Percentiles rank a stretch among this genome's conserved stretches.
Conservation (phyloP, 2,888 invertebrate genomes). For the Tortricodes alternella region DNA sequence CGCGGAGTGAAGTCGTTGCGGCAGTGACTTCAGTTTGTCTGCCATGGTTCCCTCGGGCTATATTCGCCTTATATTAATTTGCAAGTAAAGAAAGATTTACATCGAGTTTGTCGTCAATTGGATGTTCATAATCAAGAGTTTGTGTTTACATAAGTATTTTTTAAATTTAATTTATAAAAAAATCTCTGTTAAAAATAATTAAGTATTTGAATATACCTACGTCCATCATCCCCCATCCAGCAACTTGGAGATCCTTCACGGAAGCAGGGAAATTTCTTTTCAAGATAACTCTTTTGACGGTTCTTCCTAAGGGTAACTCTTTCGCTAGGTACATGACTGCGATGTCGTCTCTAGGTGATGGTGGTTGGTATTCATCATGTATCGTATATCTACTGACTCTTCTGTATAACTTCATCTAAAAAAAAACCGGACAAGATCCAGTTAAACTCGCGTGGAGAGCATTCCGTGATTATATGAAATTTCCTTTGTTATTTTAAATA, state of each 20-base stretch:
- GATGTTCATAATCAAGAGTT: too few species aligned
- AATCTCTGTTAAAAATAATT: constrained; percentile 4
- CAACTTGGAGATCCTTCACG: constrained; percentile 3
- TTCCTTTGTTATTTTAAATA: too few species aligned
- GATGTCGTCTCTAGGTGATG: constrained; percentile 42
- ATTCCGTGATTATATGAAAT: too few species aligned
- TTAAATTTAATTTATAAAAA: too few species aligned
- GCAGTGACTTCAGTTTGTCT: background rate
- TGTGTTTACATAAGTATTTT: too few species aligned
- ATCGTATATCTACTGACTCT: constrained; percentile 26
- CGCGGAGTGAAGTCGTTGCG: background rate
- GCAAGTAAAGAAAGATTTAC: too few species aligned
- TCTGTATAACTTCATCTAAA: constrained; percentile 35
- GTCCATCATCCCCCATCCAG: constrained; percentile 28
- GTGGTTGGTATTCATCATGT: constrained; percentile 38
- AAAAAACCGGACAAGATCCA: background rate
- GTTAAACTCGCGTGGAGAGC: too few species aligned
- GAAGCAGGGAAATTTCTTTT: constrained; percentile 28
- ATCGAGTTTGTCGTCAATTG: too few species aligned
- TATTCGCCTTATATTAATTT: background rate
- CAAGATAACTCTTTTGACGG: constrained; percentile 46
- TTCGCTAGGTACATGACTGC: constrained; percentile 38
- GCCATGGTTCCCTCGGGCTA: background rate
- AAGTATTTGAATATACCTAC: background rate
- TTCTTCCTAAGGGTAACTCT: constrained; percentile 39